Evolutionary conservation across 1,140 invertebrate genomes (phyloP).

Genomic region (Drosophila funebris): DNA sequence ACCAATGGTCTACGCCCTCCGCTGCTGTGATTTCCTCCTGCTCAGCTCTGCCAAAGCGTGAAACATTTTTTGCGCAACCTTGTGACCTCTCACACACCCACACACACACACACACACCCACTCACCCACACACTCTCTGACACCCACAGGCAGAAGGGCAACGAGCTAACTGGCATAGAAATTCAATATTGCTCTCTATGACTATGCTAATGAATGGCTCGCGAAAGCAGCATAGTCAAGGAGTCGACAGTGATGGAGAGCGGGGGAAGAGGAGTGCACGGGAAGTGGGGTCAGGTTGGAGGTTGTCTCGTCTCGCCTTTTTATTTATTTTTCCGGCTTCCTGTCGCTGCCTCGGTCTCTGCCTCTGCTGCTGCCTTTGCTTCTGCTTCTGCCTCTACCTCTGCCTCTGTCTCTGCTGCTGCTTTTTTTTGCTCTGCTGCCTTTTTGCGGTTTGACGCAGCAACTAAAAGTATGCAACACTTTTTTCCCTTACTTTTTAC

Average conservation of each 20-base stretch:
- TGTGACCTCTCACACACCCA: slow-evolving; percentile 48
- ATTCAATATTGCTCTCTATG: slow-evolving; percentile 77
- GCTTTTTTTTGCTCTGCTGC: slow-evolving; percentile 49
- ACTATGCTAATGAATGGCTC: slow-evolving; percentile 78
- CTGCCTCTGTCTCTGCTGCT: slow-evolving; percentile 5
- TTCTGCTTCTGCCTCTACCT: slow-evolving; percentile 53
- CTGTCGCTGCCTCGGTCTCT: slow-evolving; percentile 41
- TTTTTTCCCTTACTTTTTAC: slow-evolving; percentile 53
- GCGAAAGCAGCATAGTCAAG: slow-evolving; percentile 28
- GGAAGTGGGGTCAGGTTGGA: neutral
- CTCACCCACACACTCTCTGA: neutral
- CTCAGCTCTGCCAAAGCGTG: slow-evolving; percentile 54
- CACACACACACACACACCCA: neutral
- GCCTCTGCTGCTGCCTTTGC: slow-evolving; percentile 15
- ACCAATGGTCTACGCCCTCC: slow-evolving; percentile 16
- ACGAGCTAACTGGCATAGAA: slow-evolving; percentile 54
- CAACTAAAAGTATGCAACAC: slow-evolving; percentile 80
- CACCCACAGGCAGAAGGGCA: neutral
- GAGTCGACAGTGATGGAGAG: neutral
- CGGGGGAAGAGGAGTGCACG: neutral
- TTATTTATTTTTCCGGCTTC: slow-evolving; percentile 80
- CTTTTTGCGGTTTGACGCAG: slow-evolving; percentile 79
- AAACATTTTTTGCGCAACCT: slow-evolving; percentile 78
- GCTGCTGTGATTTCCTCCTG: slow-evolving; percentile 55
- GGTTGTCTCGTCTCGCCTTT: slow-evolving; percentile 39